Base-by-base conservation (phyloP, 1,140 invertebrate species). In the Bombus superbus region DNA sequence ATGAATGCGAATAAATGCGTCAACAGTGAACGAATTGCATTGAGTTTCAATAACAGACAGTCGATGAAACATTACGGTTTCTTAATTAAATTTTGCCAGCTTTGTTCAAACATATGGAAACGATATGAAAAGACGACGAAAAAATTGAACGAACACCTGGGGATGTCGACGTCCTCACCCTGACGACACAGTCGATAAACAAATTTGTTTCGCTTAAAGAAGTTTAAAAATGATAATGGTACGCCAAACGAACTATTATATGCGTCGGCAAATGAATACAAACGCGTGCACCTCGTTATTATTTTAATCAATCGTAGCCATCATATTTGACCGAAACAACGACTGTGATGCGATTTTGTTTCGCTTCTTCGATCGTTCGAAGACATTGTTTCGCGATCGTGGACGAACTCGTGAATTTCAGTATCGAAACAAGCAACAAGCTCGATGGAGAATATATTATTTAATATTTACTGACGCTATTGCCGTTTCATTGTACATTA, bases 221-320 rank as follows among this genome's bases (percentile, higher is more conserved):
- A 79, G 74, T 76, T 82, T 72, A 53, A 74, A 32, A 66, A 38
- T 74, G 62, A 89, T 86, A 86, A 86, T 88, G 75, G 53, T 69
- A 86, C 38, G 59, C 35, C 59, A 81, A 40, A 28, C 68, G 47
- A 38, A 53, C 59, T 72, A 72, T 73, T 72, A 71, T 83, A 28
- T 38, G 42, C 40, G 57, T 13, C 69, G 57, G 53, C 47, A 64
- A 88, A 86, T 88, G 76, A 88, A 83, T 76, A 66, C 0, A 18
- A 69, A 62, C 64, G 42, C 78, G 68, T 22, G 53, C 57, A 75
- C 44, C 38, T 66, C 47, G 71, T 88, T 80, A 89, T 81, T 83
- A 72, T 66, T 69, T 53, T 22, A 80, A 80, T 74, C 4, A 57
- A 38, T 28, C 32, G 69, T 76, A 42, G 8, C 57, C 32, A 72